Evolutionary conservation across 1,140 invertebrate genomes (phyloP).

Genomic region (Apis florea): DNA sequence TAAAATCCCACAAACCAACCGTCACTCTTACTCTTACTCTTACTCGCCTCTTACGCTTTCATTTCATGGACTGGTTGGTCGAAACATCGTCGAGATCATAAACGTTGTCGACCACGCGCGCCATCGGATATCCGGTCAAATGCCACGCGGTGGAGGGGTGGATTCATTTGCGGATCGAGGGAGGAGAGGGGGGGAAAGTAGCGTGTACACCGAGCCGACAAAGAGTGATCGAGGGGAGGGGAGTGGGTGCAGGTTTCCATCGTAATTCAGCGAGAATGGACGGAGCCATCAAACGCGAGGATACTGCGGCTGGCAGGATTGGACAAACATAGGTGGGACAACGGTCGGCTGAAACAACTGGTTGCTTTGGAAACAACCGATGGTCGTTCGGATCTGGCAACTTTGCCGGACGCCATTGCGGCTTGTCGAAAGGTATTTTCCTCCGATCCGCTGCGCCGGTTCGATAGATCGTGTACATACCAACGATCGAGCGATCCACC

Average conservation of each 20-base stretch:
- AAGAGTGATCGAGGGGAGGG: constrained; percentile 42
- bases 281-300: constrained; percentile 69
- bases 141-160: constrained; percentile 16
- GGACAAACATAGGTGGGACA: constrained; percentile 9
- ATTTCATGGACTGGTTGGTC: too few relatives aligned
- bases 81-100: neutral
- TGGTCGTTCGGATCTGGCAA: neutral
- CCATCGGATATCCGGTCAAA: constrained; percentile 25
- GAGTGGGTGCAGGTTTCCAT: constrained; percentile 55
- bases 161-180: constrained; percentile 19
- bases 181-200: neutral
- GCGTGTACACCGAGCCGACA: neutral
- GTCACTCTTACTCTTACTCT: too few relatives aligned
- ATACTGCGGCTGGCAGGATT: constrained; percentile 33
- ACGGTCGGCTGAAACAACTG: neutral
- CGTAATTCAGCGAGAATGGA: constrained; percentile 73
- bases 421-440: neutral
- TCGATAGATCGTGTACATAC: too few relatives aligned
- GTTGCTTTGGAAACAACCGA: constrained; percentile 3
- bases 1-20: too few relatives aligned
- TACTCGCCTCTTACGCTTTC: too few relatives aligned
- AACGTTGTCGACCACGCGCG: constrained; percentile 10
- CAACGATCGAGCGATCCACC: too few relatives aligned
- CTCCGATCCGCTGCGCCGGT: neutral
- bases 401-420: neutral